Evolutionary conservation across 2,888 invertebrate species (phyloP), one percentile per base, ranked within the genome.

Genomic region (Lasius fuliginosus): DNA sequence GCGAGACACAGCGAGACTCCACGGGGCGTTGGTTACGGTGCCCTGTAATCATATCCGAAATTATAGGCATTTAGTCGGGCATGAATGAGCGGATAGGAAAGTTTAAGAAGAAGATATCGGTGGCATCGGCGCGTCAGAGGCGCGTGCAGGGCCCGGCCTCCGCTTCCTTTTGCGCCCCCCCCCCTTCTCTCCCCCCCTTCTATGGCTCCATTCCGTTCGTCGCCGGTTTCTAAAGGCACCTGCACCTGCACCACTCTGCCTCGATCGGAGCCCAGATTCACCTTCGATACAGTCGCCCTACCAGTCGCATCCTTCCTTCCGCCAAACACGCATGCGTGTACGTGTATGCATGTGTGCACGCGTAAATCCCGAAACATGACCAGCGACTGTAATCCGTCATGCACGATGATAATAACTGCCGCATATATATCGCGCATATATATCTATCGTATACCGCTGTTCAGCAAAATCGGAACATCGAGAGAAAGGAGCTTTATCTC

Each of bases 31-130:
- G 91, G 91, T 91, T 91, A 93, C 87, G 90, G 88, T 92, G 94
- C 93, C 94, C 94, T 94, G 93, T 95, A 95, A 95, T 95, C 94
- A 93, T 92, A 89, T 85, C 86, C 88, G 90, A 93, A 94, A 95
- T 95, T 94, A 94, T 94, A 94, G 94, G 92, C 93, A 94, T 94
- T 94, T 94, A 94, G 92, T 79, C 85, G 90, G 90, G 92, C 92
- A 91, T 93, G 93, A 93, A 94, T 92, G 93, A 93, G 91, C 93
- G 93, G 92, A 92, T 93, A 93, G 94, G 89, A 93, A 92, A 93
- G 93, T 92, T 93, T 92, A 92, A 91, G 91, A 90, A 85, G 87
- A 87, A 90, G 92, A 91, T 92, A 92, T 94, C 94, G 91, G 91
- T 93, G 92, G 94, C 92, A 93, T 94, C 89, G 92, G 89, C 85